Base-by-base conservation (phyloP, 2,113 vertebrate genomes). In the Hiodon alosoides region DNA sequence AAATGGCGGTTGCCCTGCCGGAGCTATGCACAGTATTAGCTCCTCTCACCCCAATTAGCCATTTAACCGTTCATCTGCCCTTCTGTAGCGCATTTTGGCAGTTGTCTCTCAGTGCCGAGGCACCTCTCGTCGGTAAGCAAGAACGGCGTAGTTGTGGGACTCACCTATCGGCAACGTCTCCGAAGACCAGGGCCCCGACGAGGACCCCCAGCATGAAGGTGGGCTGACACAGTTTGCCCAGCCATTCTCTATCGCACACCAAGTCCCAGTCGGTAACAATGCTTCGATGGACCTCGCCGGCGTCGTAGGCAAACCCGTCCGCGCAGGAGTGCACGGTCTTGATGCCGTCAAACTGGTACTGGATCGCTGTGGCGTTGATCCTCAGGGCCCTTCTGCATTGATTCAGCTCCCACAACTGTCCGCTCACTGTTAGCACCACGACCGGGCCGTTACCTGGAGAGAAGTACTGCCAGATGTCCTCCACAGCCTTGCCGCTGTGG, bases 141-240 rank as follows among this genome's bases (percentile, higher is more conserved):
- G 6, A 7, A 61, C 14, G n/a, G 14, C 60, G 14, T 16, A n/a
- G 16, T 4, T 64, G 50, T 53, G 1, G 5, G 14, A 48, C 50
- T 67, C 89, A 97, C 97, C 96, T 95, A 88, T 98, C 97, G 77
- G 96, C 95, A 14, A 95, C 66, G 79, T 95, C 94, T 73, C 95
- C 95, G 80, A 96, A 98, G 85, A 93, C 72, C 72, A 97, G 83
- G 0, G 95, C 94, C 76, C 97, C 97, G 2, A 96, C 78, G 77
- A 98, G 87, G 57, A 97, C 94, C 76, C 96, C 96, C 71, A 95
- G 16, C 95, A 98, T 97, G 86, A 98, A 97, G 0, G 86, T 90
- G 55, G 96, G 96, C 84, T 98, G 96, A 74, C 92, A 89, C 79
- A 96, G 78, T 83, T 92, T 94, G 80, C 93, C 94, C 31, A 95